Percentiles rank a stretch among this genome's conserved stretches.
phyloP scores from a whole-genome alignment of 2,113 vertebrate species.

The Glaucidium brasilianum region DNA sequence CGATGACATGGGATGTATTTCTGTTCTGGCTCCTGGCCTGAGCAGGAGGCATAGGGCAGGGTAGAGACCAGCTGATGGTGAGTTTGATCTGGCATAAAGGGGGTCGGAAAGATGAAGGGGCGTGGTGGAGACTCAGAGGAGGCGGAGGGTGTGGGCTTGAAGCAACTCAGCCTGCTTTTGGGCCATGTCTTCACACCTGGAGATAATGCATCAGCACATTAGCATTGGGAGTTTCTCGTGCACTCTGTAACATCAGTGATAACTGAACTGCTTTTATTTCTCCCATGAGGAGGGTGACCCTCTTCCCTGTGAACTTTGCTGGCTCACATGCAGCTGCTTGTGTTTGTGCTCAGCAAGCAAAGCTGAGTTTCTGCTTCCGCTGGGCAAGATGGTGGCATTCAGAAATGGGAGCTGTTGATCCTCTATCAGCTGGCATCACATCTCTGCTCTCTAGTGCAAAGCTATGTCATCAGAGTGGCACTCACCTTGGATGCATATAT shows the following conservation, averaged over 20 bases:
- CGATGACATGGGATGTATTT: fast-evolving
- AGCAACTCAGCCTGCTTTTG: background rate
- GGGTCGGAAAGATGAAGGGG: background rate
- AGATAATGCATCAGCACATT: background rate
- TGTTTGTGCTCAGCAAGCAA: background rate
- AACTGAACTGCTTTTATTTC: background rate
- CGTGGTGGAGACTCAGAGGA: background rate
- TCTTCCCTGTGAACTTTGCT: background rate
- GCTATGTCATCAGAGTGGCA: background rate
- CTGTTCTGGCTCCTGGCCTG: background rate
- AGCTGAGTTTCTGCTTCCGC: background rate
- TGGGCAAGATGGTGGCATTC: background rate
- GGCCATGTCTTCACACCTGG: background rate
- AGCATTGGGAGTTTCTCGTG: background rate
- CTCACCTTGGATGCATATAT: background rate
- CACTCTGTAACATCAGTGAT: background rate
- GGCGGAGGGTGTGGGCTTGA: background rate
- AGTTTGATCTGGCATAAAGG: background rate
- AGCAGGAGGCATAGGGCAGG: background rate
- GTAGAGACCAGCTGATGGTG: background rate
- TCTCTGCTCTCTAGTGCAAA: background rate
- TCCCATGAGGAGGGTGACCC: background rate
- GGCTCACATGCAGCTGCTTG: background rate
- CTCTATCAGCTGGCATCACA: background rate
- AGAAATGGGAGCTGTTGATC: background rate